Percentiles rank a stretch among this genome's conserved stretches.
Evolutionary conservation across 2,113 vertebrate species (phyloP).

Genomic region (Dolichotis patagonum): DNA sequence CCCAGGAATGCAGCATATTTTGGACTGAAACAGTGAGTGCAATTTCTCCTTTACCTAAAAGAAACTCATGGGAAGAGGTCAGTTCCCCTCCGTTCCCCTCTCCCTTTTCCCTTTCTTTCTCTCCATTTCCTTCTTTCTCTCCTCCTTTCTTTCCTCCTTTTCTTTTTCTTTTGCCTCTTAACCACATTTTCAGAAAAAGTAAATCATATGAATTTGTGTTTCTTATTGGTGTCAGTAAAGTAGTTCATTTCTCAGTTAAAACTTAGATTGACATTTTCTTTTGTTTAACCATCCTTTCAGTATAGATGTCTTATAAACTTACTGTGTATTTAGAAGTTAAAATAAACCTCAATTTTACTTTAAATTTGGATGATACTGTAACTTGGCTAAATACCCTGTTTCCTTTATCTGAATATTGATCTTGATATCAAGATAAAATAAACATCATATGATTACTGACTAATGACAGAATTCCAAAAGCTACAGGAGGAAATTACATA

Average conservation of each 20-base stretch:
- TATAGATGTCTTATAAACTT: not conserved
- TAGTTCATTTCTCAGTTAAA: not conserved
- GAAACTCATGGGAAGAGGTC: not conserved
- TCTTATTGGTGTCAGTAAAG: not conserved
- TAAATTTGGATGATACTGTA: not conserved
- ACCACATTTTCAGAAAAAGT: not conserved
- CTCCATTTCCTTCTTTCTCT: not conserved
- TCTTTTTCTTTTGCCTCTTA: not conserved
- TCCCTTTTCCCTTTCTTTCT: too few relatives aligned
- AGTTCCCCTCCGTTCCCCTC: not conserved
- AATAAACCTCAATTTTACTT: not conserved
- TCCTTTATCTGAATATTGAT: slow-evolving; percentile 17
- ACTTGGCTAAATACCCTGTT: not conserved
- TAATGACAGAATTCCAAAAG: slow-evolving; percentile 55
- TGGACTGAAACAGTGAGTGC: not conserved
- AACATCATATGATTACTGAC: not conserved
- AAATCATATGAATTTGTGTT: not conserved
- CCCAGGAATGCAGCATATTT: not conserved
- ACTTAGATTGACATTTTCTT: not conserved
- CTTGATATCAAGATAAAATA: slow-evolving; percentile 33
- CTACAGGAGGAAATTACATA: slow-evolving; percentile 53
- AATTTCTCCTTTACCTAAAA: rapidly evolving
- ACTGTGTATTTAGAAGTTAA: not conserved
- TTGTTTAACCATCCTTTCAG: not conserved
- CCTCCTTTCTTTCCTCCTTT: not conserved